These are phyloP conservation scores for Galeopsomyia nigrocyanea DNA, from an alignment of 2,888 invertebrate species.

Conservation along the genomic window DNA sequence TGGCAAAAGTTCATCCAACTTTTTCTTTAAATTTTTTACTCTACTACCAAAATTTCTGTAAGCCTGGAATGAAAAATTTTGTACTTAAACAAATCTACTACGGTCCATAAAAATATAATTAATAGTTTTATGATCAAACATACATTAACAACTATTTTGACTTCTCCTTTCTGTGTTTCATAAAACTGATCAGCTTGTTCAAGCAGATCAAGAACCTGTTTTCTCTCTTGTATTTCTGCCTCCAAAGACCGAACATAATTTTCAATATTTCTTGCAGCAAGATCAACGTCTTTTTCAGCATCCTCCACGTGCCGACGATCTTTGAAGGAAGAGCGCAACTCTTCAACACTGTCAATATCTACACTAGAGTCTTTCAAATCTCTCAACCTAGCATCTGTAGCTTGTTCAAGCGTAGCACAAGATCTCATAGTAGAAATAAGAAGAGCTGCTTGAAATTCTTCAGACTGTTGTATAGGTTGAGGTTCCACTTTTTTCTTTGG, in stretches of 20 bases:
- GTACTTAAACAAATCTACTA: not conserved
- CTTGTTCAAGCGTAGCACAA: slow-evolving; percentile 64
- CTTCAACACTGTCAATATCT: slow-evolving; percentile 82
- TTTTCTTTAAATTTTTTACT: slow-evolving; percentile 87
- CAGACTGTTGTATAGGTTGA: slow-evolving; percentile 69
- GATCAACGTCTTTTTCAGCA: slow-evolving; percentile 88
- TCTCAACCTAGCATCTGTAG: slow-evolving; percentile 64
- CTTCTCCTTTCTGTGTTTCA: slow-evolving; percentile 91
- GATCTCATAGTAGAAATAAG: slow-evolving; percentile 66
- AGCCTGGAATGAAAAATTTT: slow-evolving; percentile 75
- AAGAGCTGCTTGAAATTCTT: slow-evolving; percentile 81
- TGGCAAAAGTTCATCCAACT: slow-evolving; percentile 84
- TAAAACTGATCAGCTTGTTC: slow-evolving; percentile 89
- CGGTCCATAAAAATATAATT: not conserved
- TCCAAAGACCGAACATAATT: slow-evolving; percentile 85
- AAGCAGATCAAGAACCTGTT: slow-evolving; percentile 81
- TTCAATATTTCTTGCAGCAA: slow-evolving; percentile 84
- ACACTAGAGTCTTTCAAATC: slow-evolving; percentile 78
- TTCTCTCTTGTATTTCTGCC: slow-evolving; percentile 85
- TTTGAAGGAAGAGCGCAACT: slow-evolving; percentile 84
- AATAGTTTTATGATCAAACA: slow-evolving; percentile 66
- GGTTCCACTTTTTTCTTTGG: slow-evolving; percentile 78
- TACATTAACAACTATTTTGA: slow-evolving; percentile 95
- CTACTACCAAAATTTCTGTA: slow-evolving; percentile 94
- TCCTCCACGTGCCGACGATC: slow-evolving; percentile 90